Percentiles rank a stretch among this genome's conserved stretches.
These are phyloP conservation scores for Oreochromis mossambicus DNA, from an alignment of 2,797 vertebrate genomes.

Conservation along the genomic window DNA sequence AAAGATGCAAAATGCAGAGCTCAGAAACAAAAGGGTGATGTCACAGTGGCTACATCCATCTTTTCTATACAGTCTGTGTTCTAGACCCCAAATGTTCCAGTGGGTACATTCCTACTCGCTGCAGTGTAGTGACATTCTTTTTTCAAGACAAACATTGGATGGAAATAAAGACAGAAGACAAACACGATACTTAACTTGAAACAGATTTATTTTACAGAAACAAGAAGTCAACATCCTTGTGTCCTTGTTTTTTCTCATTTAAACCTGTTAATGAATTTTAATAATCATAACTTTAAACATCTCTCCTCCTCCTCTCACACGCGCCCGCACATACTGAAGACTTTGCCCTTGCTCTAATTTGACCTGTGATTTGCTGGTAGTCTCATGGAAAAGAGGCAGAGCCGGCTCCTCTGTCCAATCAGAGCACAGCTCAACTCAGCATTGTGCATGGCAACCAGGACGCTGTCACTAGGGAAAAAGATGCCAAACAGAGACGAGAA, in stretches of 20 bases:
- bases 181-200: not conserved
- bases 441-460: conserved; percentile 45
- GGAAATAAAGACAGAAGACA: not conserved
- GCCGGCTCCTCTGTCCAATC: conserved; percentile 26
- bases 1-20: not conserved
- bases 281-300: not conserved
- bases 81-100: not conserved
- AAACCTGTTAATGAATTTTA: not conserved
- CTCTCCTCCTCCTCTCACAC: not conserved
- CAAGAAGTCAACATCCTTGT: not conserved
- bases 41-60: not conserved
- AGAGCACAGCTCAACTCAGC: not conserved
- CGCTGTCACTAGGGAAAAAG: conserved; percentile 40
- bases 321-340: not conserved
- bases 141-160: not conserved
- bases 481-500: not conserved
- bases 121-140: not conserved
- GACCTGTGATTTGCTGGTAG: conserved; percentile 7
- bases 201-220: not conserved
- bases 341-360: not conserved
- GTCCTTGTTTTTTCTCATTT: not conserved
- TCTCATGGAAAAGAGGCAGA: not conserved
- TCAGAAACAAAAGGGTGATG: not conserved
- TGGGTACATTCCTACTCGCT: not conserved
- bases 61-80: not conserved